Base-by-base conservation (phyloP, 1,140 invertebrate genomes). In the Neodiprion fabricii region DNA sequence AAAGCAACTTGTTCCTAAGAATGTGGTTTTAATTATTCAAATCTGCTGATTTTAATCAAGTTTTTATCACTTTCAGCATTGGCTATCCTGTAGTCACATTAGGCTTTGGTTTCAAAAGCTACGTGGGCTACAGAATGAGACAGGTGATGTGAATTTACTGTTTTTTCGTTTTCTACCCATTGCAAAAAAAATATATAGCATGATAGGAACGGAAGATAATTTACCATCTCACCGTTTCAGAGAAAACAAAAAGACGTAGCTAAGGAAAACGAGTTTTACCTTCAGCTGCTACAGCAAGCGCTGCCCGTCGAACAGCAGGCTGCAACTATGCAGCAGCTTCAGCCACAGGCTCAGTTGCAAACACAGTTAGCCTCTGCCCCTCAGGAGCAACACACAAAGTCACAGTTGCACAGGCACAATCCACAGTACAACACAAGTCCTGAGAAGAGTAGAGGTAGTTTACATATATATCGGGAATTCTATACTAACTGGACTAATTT, bases 1-100 rank as follows among this genome's bases (percentile, higher is more conserved):
- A 5, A 40, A 40, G 28, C 17, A 72, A 10, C 66, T 40, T 67
- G 2, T 40, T 40, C 7, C 21, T 73, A 72, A 50, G 21, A 17
- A 50, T 10, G 68, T 66, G 7, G 10, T 77, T 70, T 67, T 75
- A 48, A 67, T 69, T 49, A 28, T 76, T 73, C 21, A 17, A 40
- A 67, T 76, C 67, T 11, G 49, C 74, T 72, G 70, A 70, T 73
- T 68, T 72, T 72, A 69, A 65, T 71, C 67, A 70, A 68, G 71
- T 40, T 40, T 40, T 40, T 40, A 40, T 40, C 28, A 40, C 73
- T 92, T 91, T 72, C 89, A 96, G 95, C 89, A 96, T 99, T 89
- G 97, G 98, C 75, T 99, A 99, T 92, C 98, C 98, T 79, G 96
- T 98, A 79, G 96, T 99, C 67, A 98, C 97, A 76, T 91, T 99